Evolutionary conservation across 2,113 vertebrate species (phyloP).

Genomic region (Pimephales promelas): DNA sequence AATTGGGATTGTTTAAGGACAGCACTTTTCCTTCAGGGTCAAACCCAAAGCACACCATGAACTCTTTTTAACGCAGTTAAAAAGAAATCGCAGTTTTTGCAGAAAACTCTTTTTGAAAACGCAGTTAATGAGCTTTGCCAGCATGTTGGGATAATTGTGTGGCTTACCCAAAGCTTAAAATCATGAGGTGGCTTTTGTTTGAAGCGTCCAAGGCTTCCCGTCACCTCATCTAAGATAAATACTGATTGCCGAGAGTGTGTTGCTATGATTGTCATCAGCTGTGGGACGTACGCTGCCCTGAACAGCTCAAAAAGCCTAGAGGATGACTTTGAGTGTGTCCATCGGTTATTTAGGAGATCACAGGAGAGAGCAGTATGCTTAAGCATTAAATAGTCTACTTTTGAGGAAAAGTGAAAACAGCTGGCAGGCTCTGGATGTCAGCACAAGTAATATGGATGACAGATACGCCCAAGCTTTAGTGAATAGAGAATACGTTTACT

Average conservation of each 20-base stretch:
- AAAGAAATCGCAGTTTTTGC: too few relatives aligned
- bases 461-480: slow-evolving; percentile 16
- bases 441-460: slow-evolving; percentile 40
- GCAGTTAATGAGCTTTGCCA: slow-evolving; percentile 27
- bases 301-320: slow-evolving; percentile 35
- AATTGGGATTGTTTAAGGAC: neutral
- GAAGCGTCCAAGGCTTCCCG: slow-evolving; percentile 50
- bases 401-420: slow-evolving; percentile 64
- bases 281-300: slow-evolving; percentile 31
- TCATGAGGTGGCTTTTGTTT: slow-evolving; percentile 59
- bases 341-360: slow-evolving; percentile 51
- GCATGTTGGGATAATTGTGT: slow-evolving; percentile 60
- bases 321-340: slow-evolving; percentile 48
- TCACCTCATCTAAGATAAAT: slow-evolving; percentile 60
- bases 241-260: slow-evolving; percentile 44
- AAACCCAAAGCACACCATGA: slow-evolving; percentile 55
- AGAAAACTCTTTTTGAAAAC: too few relatives aligned
- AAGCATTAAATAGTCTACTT: slow-evolving; percentile 47
- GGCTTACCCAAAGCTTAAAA: slow-evolving; percentile 43
- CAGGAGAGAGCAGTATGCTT: slow-evolving; percentile 55
- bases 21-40: slow-evolving; percentile 18
- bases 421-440: slow-evolving; percentile 53
- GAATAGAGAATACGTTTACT: slow-evolving; percentile 30
- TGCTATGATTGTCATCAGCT: slow-evolving; percentile 69
- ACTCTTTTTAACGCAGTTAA: slow-evolving; percentile 55